Conservation (phyloP, 30 jellyfish, hydroid and myxozoan species). For the Chironex yamaguchii region DNA sequence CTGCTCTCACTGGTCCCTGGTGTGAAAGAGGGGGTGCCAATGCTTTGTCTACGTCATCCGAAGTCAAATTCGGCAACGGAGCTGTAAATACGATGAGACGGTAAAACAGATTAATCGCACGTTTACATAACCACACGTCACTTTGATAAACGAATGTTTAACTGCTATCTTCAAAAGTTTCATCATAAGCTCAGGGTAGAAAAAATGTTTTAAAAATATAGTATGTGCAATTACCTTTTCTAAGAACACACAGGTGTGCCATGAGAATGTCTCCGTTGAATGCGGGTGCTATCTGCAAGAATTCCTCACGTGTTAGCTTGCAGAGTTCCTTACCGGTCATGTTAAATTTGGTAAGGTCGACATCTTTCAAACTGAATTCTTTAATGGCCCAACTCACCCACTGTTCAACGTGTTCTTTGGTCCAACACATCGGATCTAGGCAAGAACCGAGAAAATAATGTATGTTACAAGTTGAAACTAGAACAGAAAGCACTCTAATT, state of each 20-base stretch:
- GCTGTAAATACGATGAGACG: conserved; percentile 64
- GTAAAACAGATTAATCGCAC: too few species aligned
- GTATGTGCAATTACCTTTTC: conserved; percentile 77
- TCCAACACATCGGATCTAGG: conserved; percentile 97
- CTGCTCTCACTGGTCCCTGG: conserved; percentile 73
- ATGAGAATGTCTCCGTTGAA: conserved; percentile 95
- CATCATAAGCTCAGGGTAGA: too few species aligned
- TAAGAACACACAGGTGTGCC: conserved; percentile 98
- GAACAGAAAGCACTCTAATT: too few species aligned
- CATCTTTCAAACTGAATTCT: conserved; percentile 96
- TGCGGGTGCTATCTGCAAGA: conserved; percentile 96
- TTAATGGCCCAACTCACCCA: conserved; percentile 99
- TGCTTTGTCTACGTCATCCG: conserved; percentile 98
- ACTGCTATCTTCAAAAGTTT: not conserved
- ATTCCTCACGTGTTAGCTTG: conserved; percentile 91
- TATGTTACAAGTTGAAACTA: too few species aligned
- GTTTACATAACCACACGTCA: too few species aligned
- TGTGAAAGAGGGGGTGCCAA: conserved; percentile 96
- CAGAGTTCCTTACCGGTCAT: conserved; percentile 95
- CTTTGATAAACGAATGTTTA: not conserved
- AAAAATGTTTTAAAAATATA: not conserved
- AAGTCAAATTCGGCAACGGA: conserved; percentile 95
- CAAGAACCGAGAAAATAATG: not conserved
- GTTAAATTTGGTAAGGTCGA: conserved; percentile 79
- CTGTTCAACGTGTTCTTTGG: conserved; percentile 95